Evolutionary conservation across 2,888 invertebrate genomes (phyloP).

Genomic region (Idaea straminata): DNA sequence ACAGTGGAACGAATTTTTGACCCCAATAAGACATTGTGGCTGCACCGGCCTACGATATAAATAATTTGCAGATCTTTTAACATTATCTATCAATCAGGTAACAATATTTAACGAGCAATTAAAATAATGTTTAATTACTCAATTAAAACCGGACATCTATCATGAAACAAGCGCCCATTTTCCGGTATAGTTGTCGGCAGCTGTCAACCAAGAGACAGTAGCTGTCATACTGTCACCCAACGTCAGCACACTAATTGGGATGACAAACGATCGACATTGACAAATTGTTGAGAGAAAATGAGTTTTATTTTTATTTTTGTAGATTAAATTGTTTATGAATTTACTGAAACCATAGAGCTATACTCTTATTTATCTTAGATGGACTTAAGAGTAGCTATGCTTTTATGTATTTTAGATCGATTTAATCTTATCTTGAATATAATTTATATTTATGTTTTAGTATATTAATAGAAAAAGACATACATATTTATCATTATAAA

Average conservation of each 20-base stretch:
- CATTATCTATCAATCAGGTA: background rate
- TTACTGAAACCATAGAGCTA: too few species aligned
- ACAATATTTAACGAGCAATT: background rate
- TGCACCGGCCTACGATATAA: too few species aligned
- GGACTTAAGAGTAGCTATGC: too few species aligned
- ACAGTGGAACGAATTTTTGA: too few species aligned
- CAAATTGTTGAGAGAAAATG: background rate
- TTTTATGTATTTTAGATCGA: too few species aligned
- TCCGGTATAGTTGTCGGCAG: background rate
- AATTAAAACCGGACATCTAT: background rate
- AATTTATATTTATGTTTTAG: too few species aligned
- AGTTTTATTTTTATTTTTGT: background rate
- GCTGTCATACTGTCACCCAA: background rate
- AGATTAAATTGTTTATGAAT: background rate
- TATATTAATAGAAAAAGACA: too few species aligned
- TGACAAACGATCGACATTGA: constrained; percentile 3
- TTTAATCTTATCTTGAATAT: too few species aligned
- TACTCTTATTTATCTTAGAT: too few species aligned
- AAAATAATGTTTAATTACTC: background rate
- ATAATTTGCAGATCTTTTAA: too few species aligned
- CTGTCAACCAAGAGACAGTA: background rate
- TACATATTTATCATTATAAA: too few species aligned
- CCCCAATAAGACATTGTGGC: too few species aligned
- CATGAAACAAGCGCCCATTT: background rate
- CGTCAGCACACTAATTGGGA: constrained; percentile 2